Evolutionary conservation across 30 jellyfish, hydroid and myxozoan genomes (phyloP).

Genomic region (Thelohanellus kitauei): DNA sequence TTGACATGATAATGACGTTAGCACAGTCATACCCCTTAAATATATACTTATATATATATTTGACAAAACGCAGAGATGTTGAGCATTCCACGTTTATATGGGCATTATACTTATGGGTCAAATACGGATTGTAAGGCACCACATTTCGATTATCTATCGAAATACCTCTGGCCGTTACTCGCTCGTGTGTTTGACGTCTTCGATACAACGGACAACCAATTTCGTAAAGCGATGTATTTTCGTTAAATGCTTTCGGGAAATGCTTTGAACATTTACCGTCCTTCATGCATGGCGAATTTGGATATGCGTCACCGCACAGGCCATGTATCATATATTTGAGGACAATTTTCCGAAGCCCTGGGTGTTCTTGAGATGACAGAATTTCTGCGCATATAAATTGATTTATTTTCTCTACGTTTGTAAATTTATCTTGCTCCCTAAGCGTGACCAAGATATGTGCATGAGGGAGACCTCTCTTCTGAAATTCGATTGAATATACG

Average conservation of each 20-base stretch:
- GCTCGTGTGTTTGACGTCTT: slow-evolving; percentile 10
- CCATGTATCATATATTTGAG: slow-evolving; percentile 24
- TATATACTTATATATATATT: slow-evolving; percentile 17
- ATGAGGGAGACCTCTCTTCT: slow-evolving; percentile 28
- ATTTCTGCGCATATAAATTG: slow-evolving; percentile 23
- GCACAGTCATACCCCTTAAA: slow-evolving; percentile 23
- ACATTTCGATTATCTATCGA: no score
- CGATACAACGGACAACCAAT: slow-evolving; percentile 30
- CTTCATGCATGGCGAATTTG: slow-evolving; percentile 15
- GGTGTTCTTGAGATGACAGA: slow-evolving; percentile 14
- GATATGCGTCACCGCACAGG: slow-evolving; percentile 22
- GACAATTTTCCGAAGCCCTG: slow-evolving; percentile 6
- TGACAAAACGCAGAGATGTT: slow-evolving; percentile 11
- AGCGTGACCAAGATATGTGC: slow-evolving; percentile 17
- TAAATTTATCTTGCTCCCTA: slow-evolving; percentile 17
- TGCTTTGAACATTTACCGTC: slow-evolving; percentile 19
- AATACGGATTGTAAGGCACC: slow-evolving; percentile 24
- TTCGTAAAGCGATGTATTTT: slow-evolving; percentile 5
- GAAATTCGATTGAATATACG: slow-evolving; percentile 12
- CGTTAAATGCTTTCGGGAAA: slow-evolving; percentile 5
- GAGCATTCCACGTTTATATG: slow-evolving; percentile 23
- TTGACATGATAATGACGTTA: slow-evolving; percentile 6
- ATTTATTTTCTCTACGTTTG: slow-evolving; percentile 20
- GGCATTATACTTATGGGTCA: slow-evolving; percentile 9
- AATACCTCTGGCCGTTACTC: no score